These are phyloP conservation scores for Esox niger DNA, from an alignment of 2,113 vertebrate genomes.

Conservation along the genomic window DNA sequence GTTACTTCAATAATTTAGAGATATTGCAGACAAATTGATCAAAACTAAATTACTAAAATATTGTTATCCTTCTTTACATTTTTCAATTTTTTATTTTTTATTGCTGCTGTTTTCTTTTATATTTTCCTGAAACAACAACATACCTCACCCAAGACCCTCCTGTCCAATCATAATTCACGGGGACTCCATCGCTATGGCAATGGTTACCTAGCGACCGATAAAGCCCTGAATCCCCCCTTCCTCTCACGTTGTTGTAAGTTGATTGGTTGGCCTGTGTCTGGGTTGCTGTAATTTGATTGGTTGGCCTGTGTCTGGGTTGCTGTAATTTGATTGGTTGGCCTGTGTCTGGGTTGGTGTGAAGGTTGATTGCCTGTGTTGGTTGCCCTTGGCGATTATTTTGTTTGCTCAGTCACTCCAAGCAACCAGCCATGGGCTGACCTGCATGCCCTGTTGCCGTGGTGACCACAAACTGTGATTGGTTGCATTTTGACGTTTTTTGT, in stretches of 20 bases:
- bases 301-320: no score
- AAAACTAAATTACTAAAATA: conserved; percentile 64
- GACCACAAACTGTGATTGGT: conserved; percentile 75
- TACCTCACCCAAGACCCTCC: conserved; percentile 70
- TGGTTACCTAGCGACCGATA: conserved; percentile 74
- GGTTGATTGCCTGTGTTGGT: conserved; percentile 76
- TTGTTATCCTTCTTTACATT: conserved; percentile 64
- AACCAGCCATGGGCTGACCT: conserved; percentile 72
- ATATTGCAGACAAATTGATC: conserved; percentile 35
- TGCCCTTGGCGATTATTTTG: conserved; percentile 65
- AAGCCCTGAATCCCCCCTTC: conserved; percentile 75
- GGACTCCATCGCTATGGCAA: conserved; percentile 66
- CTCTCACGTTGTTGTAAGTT: conserved; percentile 73
- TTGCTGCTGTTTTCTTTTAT: conserved; percentile 71
- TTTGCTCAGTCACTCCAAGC: conserved; percentile 70
- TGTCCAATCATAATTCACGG: conserved; percentile 76
- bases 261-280: no score
- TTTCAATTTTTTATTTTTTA: conserved; percentile 73
- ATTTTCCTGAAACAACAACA: conserved; percentile 72
- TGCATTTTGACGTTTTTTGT: conserved; percentile 77
- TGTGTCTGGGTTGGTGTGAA: conserved; percentile 78
- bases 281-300: no score
- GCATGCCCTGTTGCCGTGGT: conserved; percentile 76
- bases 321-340: conserved; percentile 79
- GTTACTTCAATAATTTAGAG: background rate